Percentiles rank a stretch among this genome's conserved stretches.
phyloP scores from a whole-genome alignment of 2,888 invertebrate genomes.

The Leptogaster cylindrica region DNA sequence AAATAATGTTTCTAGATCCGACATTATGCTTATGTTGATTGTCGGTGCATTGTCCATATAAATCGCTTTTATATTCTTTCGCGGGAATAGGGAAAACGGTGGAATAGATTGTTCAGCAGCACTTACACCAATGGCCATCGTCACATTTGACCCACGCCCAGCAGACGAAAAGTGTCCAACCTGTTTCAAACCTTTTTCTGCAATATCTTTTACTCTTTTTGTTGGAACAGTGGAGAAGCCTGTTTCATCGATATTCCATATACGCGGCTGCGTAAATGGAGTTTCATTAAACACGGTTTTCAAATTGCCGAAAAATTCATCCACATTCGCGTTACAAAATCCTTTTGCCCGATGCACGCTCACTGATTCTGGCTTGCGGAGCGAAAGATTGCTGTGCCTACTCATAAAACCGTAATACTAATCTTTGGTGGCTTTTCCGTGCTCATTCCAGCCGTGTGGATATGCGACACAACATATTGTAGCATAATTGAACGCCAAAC shows the following conservation, averaged over 20 bases:
- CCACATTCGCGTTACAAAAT: conserved; percentile 44
- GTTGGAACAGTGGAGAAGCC: conserved; percentile 42
- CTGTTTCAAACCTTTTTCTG: conserved; percentile 19
- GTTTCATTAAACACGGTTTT: not conserved
- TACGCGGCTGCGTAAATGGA: not conserved
- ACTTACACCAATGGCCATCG: no score
- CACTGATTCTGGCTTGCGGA: no score
- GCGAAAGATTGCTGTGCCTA: no score
- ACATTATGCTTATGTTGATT: conserved; percentile 47
- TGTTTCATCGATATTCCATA: conserved; percentile 45
- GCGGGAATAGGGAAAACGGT: conserved; percentile 45
- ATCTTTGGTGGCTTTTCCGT: no score
- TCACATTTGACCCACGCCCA: no score
- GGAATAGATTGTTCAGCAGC: no score
- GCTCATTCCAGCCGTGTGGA: no score
- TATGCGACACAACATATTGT: no score
- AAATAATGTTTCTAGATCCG: conserved; percentile 32
- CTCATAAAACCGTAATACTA: no score
- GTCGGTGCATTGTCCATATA: conserved; percentile 46
- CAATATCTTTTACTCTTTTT: conserved; percentile 36
- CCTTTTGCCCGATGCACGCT: conserved; percentile 52
- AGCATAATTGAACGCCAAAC: no score
- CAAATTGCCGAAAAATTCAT: conserved; percentile 38
- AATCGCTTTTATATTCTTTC: conserved; percentile 40
- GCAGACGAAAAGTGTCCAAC: not conserved